Base-by-base conservation (phyloP, 2,797 vertebrate genomes). In the Aldrovandia affinis region DNA sequence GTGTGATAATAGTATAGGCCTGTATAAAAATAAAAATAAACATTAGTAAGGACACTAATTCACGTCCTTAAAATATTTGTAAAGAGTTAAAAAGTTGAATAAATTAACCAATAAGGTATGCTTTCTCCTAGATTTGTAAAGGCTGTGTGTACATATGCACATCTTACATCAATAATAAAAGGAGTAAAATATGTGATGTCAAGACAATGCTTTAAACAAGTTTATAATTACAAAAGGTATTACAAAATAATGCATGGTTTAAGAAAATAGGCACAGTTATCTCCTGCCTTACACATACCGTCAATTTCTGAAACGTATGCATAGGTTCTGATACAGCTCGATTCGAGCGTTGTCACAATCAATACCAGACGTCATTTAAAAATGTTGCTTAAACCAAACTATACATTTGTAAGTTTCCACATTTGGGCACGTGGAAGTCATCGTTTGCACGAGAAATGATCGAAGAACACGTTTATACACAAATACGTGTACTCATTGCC, bases 371-470 rank as follows among this genome's bases (percentile, higher is more conserved):
- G 83, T 91, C 22, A 79, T n/a, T n/a, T n/a, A n/a, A n/a, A 90
- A 89, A 88, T 88, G 65, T 90, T 87, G 77, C 85, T 89, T 83
- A 70, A 39, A 73, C 42, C 50, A 65, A 30, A 25, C 3, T 25
- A 8, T 20, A 18, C 10, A 63, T 14, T 12, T 18, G 22, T 7
- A 33, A 25, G 54, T 52, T 14, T 59, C 30, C 39, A 78, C 82
- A 33, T 91, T 93, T 93, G 91, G 94, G 93, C 94, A 94, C 94
- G 92, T 91, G 89, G 89, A 92, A 91, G 91, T 91, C 63, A 47
- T 83, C 89, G 91, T 89, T 86, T 83, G 86, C 85, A 89, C 86
- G 50, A 89, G 83, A 85, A 86, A 87, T 86, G 50, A 88, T 81
- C 82, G 79, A 86, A 80, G 54, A 83, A 63, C 44, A 77, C 28